Base-by-base conservation (phyloP, 2,113 vertebrate genomes). In the Phodopus roborovskii region DNA sequence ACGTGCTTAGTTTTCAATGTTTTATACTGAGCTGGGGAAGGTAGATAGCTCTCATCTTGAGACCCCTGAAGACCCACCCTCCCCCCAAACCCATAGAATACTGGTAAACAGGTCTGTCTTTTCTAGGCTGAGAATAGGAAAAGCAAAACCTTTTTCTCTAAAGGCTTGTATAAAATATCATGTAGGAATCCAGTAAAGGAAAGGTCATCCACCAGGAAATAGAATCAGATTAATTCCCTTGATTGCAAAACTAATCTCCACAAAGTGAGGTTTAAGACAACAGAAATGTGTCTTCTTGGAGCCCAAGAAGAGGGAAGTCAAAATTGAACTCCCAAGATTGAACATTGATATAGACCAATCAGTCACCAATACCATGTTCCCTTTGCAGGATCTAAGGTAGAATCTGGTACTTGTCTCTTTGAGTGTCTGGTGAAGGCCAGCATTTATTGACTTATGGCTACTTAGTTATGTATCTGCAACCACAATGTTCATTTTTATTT, bases 251-350 rank as follows among this genome's bases (percentile, higher is more conserved):
- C 8, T 68, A 75, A 78, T 78, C 28, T 66, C 42, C n/a, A 85
- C 45, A 91, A 88, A 93, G 22, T 91, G 42, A 16, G 28, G 33
- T 74, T 88, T 42, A 88, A 85, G 83, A 84, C 13, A 73, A 88
- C 16, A 91, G 12, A 91, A 93, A 82, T 56, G 12, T 50, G 92
- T 42, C n/a, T 12, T 82, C 42, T 84, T n/a, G 90, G 5, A 77
- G 50, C 45, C 58, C 78, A 86, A 89, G 68, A 93, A n/a, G 78
- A 88, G 5, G 66, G 50, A 73, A 39, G 13, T 36, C 22, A 89
- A n/a, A 86, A 58, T 95, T 70, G 82, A 68, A 70, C 84, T 92
- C 74, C 33, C 45, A 50, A 78, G 45, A 7, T 11, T 42, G 68
- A 71, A 16, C 36, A 71, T 58, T 91, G 16, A 16, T 16, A 33